phyloP scores from a whole-genome alignment of 2,797 vertebrate genomes.

The Spea hammondii region DNA sequence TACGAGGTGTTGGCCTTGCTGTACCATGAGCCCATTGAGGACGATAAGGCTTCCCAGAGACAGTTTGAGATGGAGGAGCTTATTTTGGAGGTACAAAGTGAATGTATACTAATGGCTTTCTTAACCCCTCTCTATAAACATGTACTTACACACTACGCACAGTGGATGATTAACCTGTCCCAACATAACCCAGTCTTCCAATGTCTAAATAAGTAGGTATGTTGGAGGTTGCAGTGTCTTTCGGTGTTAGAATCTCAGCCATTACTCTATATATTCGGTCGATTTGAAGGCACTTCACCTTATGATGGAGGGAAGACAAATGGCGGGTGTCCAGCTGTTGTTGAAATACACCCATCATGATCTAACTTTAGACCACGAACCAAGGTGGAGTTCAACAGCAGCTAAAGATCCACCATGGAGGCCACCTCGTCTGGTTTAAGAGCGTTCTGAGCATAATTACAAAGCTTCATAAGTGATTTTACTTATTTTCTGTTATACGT shows the following conservation, averaged over 20 bases:
- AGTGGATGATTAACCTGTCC: neutral
- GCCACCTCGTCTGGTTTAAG: no score
- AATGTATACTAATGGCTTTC: neutral
- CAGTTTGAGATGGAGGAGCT: conserved; percentile 86
- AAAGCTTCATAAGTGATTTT: no score
- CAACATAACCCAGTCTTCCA: neutral
- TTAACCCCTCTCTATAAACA: neutral
- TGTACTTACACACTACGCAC: neutral
- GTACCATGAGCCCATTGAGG: conserved; percentile 77
- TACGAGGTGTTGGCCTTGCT: conserved; percentile 88
- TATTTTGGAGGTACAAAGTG: conserved; percentile 78
- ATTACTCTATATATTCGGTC: neutral
- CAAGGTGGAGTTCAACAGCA: no score
- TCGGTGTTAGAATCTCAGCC: conserved; percentile 1
- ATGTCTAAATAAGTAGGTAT: neutral
- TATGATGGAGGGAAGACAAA: no score
- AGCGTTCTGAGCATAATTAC: no score
- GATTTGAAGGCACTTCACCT: no score
- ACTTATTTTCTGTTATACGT: no score
- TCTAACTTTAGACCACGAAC: no score
- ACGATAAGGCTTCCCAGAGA: conserved; percentile 74
- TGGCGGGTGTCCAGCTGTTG: no score
- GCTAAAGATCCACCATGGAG: no score
- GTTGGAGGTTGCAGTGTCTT: neutral
- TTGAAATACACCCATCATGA: no score